These are phyloP conservation scores for Agonum fuliginosum DNA, from an alignment of 2,888 invertebrate genomes.

Conservation along the genomic window DNA sequence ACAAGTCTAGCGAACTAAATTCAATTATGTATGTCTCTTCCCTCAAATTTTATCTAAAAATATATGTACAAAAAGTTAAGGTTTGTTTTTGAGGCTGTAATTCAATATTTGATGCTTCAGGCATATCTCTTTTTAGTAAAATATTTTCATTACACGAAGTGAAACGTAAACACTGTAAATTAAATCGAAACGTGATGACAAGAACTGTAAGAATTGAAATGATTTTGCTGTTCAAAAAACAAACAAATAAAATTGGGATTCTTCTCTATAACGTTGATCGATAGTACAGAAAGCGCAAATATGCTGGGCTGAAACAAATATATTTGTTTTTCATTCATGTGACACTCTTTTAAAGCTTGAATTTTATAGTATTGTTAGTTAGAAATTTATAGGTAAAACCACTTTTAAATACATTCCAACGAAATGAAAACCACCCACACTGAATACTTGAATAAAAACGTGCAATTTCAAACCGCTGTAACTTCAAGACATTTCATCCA, in stretches of 20 bases:
- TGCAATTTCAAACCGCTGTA: no score
- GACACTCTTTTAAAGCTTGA: background rate
- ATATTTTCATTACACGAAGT: conserved; percentile 43
- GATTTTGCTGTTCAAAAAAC: conserved; percentile 14
- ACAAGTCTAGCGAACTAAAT: conserved; percentile 19
- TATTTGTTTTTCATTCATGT: conserved; percentile 25
- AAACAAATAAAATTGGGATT: conserved; percentile 26
- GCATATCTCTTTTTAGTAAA: background rate
- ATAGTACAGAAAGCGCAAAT: conserved; percentile 11
- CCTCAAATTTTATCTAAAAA: conserved; percentile 1
- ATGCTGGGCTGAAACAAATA: conserved; percentile 11
- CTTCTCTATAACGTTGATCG: conserved; percentile 14
- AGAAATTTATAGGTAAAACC: conserved; percentile 13
- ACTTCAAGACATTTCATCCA: no score
- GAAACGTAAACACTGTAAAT: conserved; percentile 47
- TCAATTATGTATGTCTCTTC: conserved; percentile 24
- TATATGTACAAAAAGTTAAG: background rate
- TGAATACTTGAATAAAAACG: no score
- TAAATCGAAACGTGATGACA: conserved; percentile 31
- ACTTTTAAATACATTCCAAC: conserved; percentile 31
- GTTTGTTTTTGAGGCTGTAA: background rate
- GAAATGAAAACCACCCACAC: no score
- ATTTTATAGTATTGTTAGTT: conserved; percentile 14
- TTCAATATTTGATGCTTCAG: conserved; percentile 35
- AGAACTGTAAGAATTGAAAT: conserved; percentile 30